Evolutionary conservation across 2,113 vertebrate genomes (phyloP).

Genomic region (Cisticola juncidis): DNA sequence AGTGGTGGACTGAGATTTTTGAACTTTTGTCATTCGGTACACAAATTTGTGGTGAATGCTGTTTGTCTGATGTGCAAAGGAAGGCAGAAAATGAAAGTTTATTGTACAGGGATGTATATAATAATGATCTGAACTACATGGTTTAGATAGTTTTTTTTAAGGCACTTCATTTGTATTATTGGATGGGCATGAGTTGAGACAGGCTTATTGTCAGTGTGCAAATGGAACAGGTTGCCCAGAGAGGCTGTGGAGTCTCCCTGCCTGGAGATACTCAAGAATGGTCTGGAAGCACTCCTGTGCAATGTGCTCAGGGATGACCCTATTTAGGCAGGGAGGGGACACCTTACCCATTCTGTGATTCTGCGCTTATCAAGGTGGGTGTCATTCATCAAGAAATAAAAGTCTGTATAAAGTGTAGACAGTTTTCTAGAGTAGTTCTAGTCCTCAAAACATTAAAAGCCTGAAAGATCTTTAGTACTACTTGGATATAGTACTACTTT

Average conservation of each 20-base stretch:
- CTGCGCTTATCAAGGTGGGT: background rate
- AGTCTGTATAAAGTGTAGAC: background rate
- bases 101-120: accelerated
- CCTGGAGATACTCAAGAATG: background rate
- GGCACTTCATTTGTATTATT: background rate
- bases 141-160: background rate
- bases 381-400: background rate
- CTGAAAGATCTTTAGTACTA: background rate
- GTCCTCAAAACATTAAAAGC: background rate
- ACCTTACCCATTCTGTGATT: background rate
- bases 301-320: background rate
- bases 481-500: background rate
- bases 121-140: background rate
- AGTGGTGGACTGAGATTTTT: background rate
- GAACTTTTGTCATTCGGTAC: background rate
- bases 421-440: background rate
- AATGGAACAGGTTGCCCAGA: background rate
- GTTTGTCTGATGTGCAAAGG: background rate
- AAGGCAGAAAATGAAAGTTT: background rate
- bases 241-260: background rate
- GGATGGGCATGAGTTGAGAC: background rate
- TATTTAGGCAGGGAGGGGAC: background rate
- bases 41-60: background rate
- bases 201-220: background rate
- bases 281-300: background rate